A percentile compares a stretch with the other conserved stretches of the same genome.
Conservation (phyloP, 1,140 invertebrate species). For the roundworm (Caenorhabditis elegans) region DNA sequence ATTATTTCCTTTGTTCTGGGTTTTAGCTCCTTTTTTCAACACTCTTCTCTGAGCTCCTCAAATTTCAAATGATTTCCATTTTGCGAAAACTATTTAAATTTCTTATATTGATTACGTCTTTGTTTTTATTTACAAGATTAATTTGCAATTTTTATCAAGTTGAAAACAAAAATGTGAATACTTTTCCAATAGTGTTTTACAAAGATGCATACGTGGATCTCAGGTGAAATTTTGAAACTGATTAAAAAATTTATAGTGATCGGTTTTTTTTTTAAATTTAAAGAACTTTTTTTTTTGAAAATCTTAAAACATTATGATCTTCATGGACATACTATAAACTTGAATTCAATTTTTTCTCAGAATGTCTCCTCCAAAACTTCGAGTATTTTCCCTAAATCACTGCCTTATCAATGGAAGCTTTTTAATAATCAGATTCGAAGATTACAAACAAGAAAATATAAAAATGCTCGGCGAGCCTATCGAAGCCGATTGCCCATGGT, state of each 20-base stretch:
- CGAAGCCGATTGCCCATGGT: not conserved
- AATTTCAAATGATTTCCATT: too few relatives aligned
- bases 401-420: not conserved
- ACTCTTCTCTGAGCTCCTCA: too few relatives aligned
- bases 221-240: not conserved
- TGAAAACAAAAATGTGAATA: not conserved
- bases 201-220: not conserved
- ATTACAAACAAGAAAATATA: not conserved
- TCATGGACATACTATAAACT: too few relatives aligned
- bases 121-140: too few relatives aligned
- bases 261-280: too few relatives aligned
- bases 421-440: not conserved
- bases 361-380: not conserved
- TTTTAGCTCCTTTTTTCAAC: too few relatives aligned
- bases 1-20: too few relatives aligned
- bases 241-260: not conserved
- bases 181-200: not conserved
- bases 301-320: too few relatives aligned
- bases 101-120: too few relatives aligned
- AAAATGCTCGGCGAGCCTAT: not conserved
- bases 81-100: too few relatives aligned
- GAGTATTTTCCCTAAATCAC: not conserved
- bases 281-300: too few relatives aligned
- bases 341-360: not conserved
- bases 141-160: too few relatives aligned